Conservation (phyloP, 2,113 vertebrate species). For the Semicossyphus pulcher region DNA sequence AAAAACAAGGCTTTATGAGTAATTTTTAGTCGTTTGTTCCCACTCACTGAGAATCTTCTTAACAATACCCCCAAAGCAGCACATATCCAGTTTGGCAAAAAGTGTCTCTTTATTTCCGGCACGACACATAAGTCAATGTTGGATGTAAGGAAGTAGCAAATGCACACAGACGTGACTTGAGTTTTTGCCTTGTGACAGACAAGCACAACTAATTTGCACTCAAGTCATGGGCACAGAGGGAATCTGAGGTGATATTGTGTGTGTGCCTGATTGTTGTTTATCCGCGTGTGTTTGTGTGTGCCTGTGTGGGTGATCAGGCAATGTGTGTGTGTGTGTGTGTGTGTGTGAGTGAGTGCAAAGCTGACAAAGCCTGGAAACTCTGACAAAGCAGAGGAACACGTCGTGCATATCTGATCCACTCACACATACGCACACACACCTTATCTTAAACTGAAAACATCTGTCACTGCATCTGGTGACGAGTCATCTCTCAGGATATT, state of each 20-base stretch:
- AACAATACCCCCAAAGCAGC: not conserved
- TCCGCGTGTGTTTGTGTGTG: not conserved
- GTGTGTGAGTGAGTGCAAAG: conserved; percentile 30
- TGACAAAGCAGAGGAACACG: conserved; percentile 34
- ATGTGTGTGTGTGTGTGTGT: conserved; percentile 10
- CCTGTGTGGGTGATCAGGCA: conserved; percentile 9
- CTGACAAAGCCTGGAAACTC: conserved; percentile 36
- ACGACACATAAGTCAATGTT: not conserved
- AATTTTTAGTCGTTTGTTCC: not conserved
- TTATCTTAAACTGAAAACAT: conserved; percentile 2
- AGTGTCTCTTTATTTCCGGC: not conserved
- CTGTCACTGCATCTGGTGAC: conserved; percentile 13
- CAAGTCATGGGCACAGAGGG: conserved; percentile 20
- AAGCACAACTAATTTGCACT: conserved; percentile 54
- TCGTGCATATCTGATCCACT: conserved; percentile 15
- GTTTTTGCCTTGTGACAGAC: conserved; percentile 48
- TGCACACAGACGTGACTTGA: conserved; percentile 17
- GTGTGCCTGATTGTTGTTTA: conserved; percentile 8
- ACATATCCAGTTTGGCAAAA: not conserved
- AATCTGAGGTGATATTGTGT: conserved; percentile 33
- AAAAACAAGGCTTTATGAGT: not conserved
- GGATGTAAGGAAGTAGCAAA: not conserved
- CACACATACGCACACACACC: not conserved
- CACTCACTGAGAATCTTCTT: not conserved
- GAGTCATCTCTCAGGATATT: conserved; percentile 19